phyloP scores from a whole-genome alignment of 2,797 vertebrate species.

The Sorex maritimensis region DNA sequence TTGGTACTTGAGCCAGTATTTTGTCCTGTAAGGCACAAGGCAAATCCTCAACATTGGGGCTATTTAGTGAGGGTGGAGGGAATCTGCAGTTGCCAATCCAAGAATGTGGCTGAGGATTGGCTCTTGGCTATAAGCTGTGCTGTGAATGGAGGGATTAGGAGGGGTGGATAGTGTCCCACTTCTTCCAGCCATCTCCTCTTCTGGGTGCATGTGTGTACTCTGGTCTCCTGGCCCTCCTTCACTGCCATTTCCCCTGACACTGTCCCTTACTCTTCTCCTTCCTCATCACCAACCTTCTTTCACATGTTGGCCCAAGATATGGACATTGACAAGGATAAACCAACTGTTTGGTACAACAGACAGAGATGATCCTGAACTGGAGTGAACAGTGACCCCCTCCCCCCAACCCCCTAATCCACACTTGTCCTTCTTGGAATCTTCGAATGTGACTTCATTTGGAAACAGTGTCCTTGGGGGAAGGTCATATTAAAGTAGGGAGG shows the following conservation, averaged over 20 bases:
- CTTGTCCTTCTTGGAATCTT: not conserved
- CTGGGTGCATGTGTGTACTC: not conserved
- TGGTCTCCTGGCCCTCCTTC: not conserved
- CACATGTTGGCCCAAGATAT: not conserved
- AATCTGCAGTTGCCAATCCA: not conserved
- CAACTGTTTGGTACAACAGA: not conserved
- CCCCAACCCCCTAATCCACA: too few species aligned
- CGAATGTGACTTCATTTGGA: not conserved
- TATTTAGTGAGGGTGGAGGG: not conserved
- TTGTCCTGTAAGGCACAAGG: not conserved
- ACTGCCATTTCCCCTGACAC: too few species aligned
- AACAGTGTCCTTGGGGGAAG: not conserved
- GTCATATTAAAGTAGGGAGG: not conserved
- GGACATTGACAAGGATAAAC: too few species aligned
- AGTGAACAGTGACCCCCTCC: not conserved
- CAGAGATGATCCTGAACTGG: not conserved
- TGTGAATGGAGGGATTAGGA: not conserved
- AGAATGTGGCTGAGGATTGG: not conserved
- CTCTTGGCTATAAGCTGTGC: not conserved
- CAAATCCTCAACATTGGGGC: not conserved
- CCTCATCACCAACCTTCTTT: not conserved
- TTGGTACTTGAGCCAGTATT: rapidly evolving
- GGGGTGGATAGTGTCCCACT: too few species aligned
- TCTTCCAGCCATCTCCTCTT: too few species aligned
- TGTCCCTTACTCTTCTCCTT: too few species aligned